Conservation (phyloP, 2,797 vertebrate species). For the Darevskia nairensis region DNA sequence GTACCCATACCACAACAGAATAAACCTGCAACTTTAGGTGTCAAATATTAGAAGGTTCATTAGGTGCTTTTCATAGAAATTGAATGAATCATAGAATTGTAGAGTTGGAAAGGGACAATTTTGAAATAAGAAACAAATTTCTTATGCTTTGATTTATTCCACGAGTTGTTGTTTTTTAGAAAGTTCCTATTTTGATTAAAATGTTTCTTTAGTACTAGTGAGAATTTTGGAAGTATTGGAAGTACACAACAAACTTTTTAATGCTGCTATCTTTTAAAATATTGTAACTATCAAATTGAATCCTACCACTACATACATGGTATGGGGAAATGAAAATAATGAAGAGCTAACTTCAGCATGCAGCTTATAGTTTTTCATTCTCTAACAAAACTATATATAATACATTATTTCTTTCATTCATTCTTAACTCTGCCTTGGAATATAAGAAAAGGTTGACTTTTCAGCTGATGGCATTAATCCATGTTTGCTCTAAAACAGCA, state of each 20-base stretch:
- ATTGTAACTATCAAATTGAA: slow-evolving; percentile 9
- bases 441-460: not conserved
- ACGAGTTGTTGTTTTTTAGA: not conserved
- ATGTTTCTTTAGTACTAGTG: not conserved
- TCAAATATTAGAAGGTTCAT: not conserved
- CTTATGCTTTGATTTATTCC: not conserved
- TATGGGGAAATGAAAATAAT: slow-evolving; percentile 72
- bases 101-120: too few species aligned
- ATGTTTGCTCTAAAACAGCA: slow-evolving; percentile 17
- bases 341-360: slow-evolving; percentile 67
- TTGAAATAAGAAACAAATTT: not conserved
- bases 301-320: slow-evolving; percentile 64
- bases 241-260: not conserved
- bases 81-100: too few species aligned
- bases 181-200: not conserved
- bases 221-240: not conserved
- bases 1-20: not conserved
- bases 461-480: slow-evolving; percentile 22
- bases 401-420: not conserved
- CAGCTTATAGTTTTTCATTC: slow-evolving; percentile 82
- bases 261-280: not conserved
- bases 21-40: not conserved
- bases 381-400: slow-evolving; percentile 54
- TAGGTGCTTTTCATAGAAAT: not conserved
- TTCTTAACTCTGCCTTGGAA: slow-evolving; percentile 3